Conservation (phyloP, 2,888 invertebrate genomes). For the Eurois occulta region DNA sequence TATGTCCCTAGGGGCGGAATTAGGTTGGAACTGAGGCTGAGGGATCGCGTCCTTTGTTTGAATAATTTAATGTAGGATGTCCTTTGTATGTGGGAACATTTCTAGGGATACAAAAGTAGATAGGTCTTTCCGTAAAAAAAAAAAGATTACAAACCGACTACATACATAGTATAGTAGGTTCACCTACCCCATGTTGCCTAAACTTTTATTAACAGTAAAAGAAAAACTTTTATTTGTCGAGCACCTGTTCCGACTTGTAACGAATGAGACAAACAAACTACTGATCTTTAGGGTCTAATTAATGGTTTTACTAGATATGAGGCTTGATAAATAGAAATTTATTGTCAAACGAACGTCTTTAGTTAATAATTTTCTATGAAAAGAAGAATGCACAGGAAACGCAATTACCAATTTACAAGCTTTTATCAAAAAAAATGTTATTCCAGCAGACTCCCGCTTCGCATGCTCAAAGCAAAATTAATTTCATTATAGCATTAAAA, state of each 20-base stretch:
- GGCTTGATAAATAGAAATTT: neutral
- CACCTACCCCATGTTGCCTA: neutral
- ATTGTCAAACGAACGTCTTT: neutral
- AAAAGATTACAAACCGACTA: neutral
- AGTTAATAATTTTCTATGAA: neutral
- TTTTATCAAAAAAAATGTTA: neutral
- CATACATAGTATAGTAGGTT: neutral
- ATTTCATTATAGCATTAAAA: slow-evolving; percentile 25
- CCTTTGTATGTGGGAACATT: slow-evolving; percentile 32
- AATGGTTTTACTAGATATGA: neutral
- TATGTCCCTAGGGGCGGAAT: slow-evolving; percentile 29
- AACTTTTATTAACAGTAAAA: neutral
- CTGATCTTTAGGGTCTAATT: slow-evolving; percentile 17
- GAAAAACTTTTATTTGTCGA: neutral
- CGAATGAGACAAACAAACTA: neutral
- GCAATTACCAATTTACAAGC: neutral
- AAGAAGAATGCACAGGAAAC: neutral
- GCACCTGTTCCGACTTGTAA: slow-evolving; percentile 7
- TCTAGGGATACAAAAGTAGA: slow-evolving; percentile 2
- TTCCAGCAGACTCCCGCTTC: neutral
- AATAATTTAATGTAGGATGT: slow-evolving; percentile 44
- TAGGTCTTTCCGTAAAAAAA: neutral
- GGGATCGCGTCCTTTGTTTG: slow-evolving; percentile 41
- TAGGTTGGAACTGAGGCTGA: slow-evolving; percentile 13
- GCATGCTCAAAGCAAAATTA: slow-evolving; percentile 18